These are phyloP conservation scores for Julus scandinavius DNA, from an alignment of 2,888 invertebrate genomes.

Conservation along the genomic window DNA sequence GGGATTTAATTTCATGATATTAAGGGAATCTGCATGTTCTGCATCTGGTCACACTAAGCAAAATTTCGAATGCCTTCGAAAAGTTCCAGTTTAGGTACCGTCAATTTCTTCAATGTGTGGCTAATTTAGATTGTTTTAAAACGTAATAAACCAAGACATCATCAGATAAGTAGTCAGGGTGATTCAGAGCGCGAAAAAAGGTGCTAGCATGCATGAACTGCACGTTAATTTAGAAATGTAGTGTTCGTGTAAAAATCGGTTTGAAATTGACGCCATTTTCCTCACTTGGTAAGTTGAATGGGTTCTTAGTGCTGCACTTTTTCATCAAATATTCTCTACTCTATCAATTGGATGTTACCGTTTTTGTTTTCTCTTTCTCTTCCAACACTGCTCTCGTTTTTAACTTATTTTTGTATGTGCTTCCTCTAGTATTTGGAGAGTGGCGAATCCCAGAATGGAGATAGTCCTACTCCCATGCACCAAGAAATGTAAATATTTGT, in stretches of 20 bases:
- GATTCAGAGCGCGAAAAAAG: neutral
- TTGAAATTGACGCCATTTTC: neutral
- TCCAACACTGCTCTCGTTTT: slow-evolving; percentile 25
- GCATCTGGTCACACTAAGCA: neutral
- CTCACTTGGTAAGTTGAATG: neutral
- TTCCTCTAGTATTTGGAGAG: slow-evolving; percentile 55
- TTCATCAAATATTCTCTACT: neutral
- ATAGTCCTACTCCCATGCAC: slow-evolving; percentile 50
- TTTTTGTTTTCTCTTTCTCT: slow-evolving; percentile 64
- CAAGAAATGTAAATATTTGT: slow-evolving; percentile 55
- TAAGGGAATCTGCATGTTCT: neutral
- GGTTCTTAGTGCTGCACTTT: neutral
- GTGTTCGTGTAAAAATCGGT: neutral
- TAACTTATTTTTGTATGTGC: slow-evolving; percentile 48
- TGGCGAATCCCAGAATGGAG: slow-evolving; percentile 54
- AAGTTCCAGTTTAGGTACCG: neutral
- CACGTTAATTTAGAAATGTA: neutral
- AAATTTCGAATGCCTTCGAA: neutral
- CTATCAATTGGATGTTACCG: slow-evolving; percentile 49
- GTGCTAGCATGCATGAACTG: neutral
- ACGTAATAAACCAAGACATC: neutral
- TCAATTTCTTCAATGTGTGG: neutral
- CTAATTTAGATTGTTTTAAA: neutral
- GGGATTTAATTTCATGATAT: no score
- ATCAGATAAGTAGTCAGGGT: neutral